These are phyloP conservation scores for Speoplatyrhinus poulsoni DNA, from an alignment of 2,113 vertebrate species.

Conservation along the genomic window DNA sequence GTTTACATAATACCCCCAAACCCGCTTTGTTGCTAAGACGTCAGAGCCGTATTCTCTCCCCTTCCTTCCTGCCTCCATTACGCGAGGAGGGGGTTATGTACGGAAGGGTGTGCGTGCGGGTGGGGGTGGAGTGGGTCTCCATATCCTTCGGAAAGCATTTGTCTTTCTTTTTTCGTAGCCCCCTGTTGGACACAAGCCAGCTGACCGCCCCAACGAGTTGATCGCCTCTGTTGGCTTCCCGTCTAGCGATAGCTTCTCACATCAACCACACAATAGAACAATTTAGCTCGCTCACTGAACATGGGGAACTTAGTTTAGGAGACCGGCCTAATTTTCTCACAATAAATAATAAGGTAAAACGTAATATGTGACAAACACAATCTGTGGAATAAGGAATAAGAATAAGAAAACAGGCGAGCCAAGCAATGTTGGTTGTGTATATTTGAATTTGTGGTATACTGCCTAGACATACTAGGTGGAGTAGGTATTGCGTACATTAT, in stretches of 20 bases:
- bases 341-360: neutral
- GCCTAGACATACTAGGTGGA: neutral
- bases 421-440: too few relatives aligned
- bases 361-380: neutral
- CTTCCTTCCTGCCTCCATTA: slow-evolving; percentile 61
- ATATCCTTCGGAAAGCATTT: slow-evolving; percentile 57
- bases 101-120: neutral
- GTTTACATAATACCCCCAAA: slow-evolving; percentile 25
- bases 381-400: neutral
- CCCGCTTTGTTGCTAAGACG: slow-evolving; percentile 49
- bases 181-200: slow-evolving; percentile 38
- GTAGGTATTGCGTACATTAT: neutral
- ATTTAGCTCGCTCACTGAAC: slow-evolving; percentile 10
- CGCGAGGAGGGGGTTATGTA: neutral
- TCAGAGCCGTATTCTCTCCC: slow-evolving; percentile 55
- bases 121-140: slow-evolving; percentile 3
- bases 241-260: slow-evolving; percentile 3
- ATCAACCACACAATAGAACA: slow-evolving; percentile 38
- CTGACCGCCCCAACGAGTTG: neutral
- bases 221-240: neutral
- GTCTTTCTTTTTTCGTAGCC: slow-evolving; percentile 27
- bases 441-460: too few relatives aligned
- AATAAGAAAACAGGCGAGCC: neutral
- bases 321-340: slow-evolving; percentile 11
- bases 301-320: slow-evolving; percentile 9